Base-by-base conservation (phyloP, 2,797 vertebrate species). In the Neopelma chrysocephalum region DNA sequence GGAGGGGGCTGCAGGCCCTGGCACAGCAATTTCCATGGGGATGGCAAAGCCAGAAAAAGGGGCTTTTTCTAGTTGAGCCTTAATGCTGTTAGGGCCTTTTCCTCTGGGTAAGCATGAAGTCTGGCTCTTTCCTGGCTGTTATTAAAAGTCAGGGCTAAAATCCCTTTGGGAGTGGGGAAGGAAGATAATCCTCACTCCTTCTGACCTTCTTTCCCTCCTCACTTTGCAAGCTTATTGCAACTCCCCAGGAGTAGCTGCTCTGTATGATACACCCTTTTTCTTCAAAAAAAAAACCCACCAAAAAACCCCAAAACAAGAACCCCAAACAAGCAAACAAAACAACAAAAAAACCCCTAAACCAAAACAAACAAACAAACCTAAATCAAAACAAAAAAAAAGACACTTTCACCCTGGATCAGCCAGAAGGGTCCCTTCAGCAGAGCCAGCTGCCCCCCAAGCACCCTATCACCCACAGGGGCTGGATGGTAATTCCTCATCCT, bases 131-230 rank as follows among this genome's bases (percentile, higher is more conserved):
- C 76, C 62, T 54, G 45, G 57, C 56, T 94, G 47, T 96, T 96
- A 96, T 96, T 97, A 90, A 93, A 96, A 96, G 89, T 91, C 93
- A 80, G 68, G 53, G 60, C 68, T 93, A 87, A 94, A 95, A 91
- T 92, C 65, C 94, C 92, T 87, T 40, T 47, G 82, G 93, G 93
- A 90, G 15, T 5, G 9, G 47, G 36, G 89, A 75, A 91, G 75
- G 84, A 76, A 94, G 89, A 94, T 94, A 96, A 95, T 92, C 91
- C 91, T 68, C 12, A 12, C 68, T 89, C 68, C 34, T 87, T 29
- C 75, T 73, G 87, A 94, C 94, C 94, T 94, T 89, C 85, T 92
- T 94, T 95, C 78, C 56, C 64, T 91, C 15, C 82, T 87, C 4
- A 0, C 51, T 87, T 89, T 50, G 64, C 93, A 92, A 87, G 79